These are phyloP conservation scores for Tetragnatha versicolor DNA, from an alignment of 1,140 invertebrate species.

Conservation along the genomic window DNA sequence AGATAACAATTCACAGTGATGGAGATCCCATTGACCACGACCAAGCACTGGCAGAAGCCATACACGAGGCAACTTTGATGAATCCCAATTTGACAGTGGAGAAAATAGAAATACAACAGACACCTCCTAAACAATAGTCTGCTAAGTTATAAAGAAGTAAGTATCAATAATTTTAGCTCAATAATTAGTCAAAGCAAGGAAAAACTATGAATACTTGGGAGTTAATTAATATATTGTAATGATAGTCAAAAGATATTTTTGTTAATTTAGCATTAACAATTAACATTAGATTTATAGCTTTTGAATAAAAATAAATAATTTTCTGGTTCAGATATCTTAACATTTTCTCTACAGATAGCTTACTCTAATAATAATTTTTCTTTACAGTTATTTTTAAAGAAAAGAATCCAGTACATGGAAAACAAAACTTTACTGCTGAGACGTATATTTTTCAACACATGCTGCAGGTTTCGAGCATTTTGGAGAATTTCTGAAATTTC, in stretches of 20 bases:
- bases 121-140: constrained; percentile 39
- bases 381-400: constrained; percentile 41
- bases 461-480: constrained; percentile 33
- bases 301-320: no score
- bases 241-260: no score
- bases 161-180: neutral
- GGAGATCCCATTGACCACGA: constrained; percentile 97
- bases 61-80: constrained; percentile 89
- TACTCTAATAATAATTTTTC: no score
- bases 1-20: constrained; percentile 95
- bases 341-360: no score
- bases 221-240: no score
- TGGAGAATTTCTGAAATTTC: no score
- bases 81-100: constrained; percentile 96
- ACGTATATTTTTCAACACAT: constrained; percentile 30
- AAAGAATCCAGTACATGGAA: neutral
- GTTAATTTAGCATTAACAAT: no score
- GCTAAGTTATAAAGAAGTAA: neutral
- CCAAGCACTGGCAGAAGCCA: constrained; percentile 89
- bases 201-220: no score
- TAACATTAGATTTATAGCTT: no score
- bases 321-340: no score
- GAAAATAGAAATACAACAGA: constrained; percentile 94
- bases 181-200: no score
- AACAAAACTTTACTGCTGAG: neutral